A percentile compares a stretch with the other conserved stretches of the same genome.
Conservation (phyloP, 2,797 vertebrate species). For the Apogon hyalosoma region DNA sequence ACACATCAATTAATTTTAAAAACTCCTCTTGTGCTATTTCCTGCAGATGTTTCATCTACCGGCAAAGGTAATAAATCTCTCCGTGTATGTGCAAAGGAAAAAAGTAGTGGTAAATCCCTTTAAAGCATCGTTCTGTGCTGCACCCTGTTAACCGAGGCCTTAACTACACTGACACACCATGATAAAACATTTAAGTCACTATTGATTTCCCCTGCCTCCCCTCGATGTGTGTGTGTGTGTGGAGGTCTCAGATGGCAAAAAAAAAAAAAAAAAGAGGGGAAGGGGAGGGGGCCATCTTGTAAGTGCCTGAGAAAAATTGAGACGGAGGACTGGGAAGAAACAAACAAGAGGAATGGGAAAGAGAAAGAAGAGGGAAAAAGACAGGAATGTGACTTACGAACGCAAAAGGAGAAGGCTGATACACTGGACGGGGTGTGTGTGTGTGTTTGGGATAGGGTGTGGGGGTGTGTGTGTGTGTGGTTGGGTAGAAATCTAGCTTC, state of each 20-base stretch:
- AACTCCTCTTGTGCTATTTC: constrained; percentile 3
- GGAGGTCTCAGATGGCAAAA: constrained; percentile 51
- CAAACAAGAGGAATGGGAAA: constrained; percentile 36
- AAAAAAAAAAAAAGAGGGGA: neutral
- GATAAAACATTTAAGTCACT: constrained; percentile 84
- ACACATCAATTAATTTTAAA: constrained; percentile 35
- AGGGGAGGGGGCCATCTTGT: constrained; percentile 20
- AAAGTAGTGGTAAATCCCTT: constrained; percentile 58
- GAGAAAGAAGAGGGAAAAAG: constrained; percentile 34
- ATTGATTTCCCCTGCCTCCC: constrained; percentile 75
- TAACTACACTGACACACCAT: constrained; percentile 79
- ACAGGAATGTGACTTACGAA: constrained; percentile 33
- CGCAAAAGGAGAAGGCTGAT: constrained; percentile 3
- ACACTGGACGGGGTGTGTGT: constrained; percentile 20
- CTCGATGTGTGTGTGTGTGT: constrained; percentile 24
- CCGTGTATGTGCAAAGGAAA: constrained; percentile 11
- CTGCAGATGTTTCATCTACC: neutral
- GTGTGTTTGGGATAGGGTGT: neutral
- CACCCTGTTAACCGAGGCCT: constrained; percentile 72
- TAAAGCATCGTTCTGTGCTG: constrained; percentile 54
- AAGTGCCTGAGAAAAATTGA: constrained; percentile 64
- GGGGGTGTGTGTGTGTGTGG: neutral
- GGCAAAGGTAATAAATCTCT: constrained; percentile 26
- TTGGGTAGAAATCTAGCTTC: constrained; percentile 70
- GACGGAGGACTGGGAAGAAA: constrained; percentile 48